These are phyloP conservation scores for Torymus tubicola DNA, from an alignment of 2,888 invertebrate species.

Conservation along the genomic window DNA sequence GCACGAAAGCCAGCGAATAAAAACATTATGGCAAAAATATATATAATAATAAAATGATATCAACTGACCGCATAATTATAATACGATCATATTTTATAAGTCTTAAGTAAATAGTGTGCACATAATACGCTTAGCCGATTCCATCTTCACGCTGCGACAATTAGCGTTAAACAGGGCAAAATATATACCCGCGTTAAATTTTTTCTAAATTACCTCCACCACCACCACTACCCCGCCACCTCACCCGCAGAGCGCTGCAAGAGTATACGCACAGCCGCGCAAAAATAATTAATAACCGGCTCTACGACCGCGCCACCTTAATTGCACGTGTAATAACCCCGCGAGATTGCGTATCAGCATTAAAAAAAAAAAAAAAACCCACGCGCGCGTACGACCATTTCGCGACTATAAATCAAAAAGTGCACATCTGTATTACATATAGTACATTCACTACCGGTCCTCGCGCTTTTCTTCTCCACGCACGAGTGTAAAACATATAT, in stretches of 20 bases:
- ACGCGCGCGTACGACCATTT: not conserved
- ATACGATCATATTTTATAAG: too few relatives aligned
- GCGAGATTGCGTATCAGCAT: conserved; percentile 48
- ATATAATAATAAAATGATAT: too few relatives aligned
- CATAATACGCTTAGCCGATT: not conserved
- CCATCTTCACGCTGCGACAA: conserved; percentile 14
- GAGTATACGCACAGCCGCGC: not conserved
- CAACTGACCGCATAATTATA: too few relatives aligned
- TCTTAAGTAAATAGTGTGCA: not conserved
- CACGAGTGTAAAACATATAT: too few relatives aligned
- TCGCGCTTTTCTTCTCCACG: not conserved
- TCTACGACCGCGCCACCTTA: conserved; percentile 18
- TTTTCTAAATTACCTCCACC: conserved; percentile 5
- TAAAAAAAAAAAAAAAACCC: conserved; percentile 25
- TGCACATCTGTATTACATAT: conserved; percentile 35
- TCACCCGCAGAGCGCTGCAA: not conserved
- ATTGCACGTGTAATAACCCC: conserved; percentile 39
- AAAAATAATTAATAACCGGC: conserved; percentile 50
- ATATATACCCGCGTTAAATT: conserved; percentile 11
- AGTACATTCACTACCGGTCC: not conserved
- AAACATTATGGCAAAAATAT: too few relatives aligned
- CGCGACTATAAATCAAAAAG: conserved; percentile 35
- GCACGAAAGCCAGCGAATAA: too few relatives aligned
- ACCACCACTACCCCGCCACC: too few relatives aligned
- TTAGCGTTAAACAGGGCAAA: conserved; percentile 23